A percentile compares a stretch with the other conserved stretches of the same genome.
These are phyloP conservation scores for Crambe crambe DNA, from an alignment of 37 sponge, comb jelly and placozoan species.

Conservation along the genomic window DNA sequence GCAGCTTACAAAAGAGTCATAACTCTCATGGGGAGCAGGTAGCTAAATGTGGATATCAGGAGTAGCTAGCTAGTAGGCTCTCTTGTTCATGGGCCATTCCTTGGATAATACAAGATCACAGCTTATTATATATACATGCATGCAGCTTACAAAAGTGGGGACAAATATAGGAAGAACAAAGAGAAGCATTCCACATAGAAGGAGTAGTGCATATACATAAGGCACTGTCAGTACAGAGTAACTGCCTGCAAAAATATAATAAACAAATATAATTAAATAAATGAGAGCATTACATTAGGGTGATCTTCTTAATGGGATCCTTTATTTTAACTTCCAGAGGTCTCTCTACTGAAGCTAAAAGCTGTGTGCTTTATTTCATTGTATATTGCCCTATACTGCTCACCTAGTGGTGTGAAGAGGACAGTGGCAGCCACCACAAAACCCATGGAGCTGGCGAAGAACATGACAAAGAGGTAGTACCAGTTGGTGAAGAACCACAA, in stretches of 20 bases:
- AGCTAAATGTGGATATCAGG: no score
- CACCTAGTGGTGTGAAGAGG: slow-evolving; percentile 60
- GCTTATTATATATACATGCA: no score
- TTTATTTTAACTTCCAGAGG: no score
- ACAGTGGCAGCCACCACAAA: slow-evolving; percentile 26
- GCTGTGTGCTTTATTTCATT: neutral
- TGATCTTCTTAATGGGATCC: no score
- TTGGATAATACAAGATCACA: no score
- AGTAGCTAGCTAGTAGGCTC: no score
- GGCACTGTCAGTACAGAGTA: neutral
- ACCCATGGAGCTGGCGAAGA: slow-evolving; percentile 22
- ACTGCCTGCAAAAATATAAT: neutral
- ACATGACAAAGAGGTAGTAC: slow-evolving; percentile 20
- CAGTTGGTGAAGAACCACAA: slow-evolving; percentile 53
- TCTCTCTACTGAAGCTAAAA: neutral
- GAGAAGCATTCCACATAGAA: slow-evolving; percentile 28
- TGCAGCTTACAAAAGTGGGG: slow-evolving; percentile 21
- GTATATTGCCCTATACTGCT: neutral
- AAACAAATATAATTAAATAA: neutral
- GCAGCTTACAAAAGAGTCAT: no score
- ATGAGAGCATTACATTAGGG: no score
- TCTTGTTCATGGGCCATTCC: no score
- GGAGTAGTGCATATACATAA: slow-evolving; percentile 33
- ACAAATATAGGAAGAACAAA: slow-evolving; percentile 45
- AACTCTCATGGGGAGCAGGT: no score